Base-by-base conservation (phyloP, 2,113 vertebrate genomes). In the Odontesthes bonariensis region DNA sequence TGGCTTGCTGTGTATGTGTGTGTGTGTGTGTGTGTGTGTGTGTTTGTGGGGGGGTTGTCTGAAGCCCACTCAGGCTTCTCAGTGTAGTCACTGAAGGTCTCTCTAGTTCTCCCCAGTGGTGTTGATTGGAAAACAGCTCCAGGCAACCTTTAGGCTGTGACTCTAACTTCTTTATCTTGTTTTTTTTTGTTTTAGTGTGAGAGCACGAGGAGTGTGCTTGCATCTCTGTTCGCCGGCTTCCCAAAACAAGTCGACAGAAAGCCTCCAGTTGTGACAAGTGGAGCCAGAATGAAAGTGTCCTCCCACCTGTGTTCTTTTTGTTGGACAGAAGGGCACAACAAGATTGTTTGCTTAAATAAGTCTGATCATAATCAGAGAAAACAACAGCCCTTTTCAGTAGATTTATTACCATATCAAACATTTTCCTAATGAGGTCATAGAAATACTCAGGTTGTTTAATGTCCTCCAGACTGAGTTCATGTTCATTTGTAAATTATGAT, bases 101-200 rank as follows among this genome's bases (percentile, higher is more conserved):
- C 85, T 90, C 60, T 83, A 85, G 79, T 87, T 88, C 73, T 90
- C 84, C 87, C 87, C 75, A 73, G 81, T 83, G 90, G 74, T 23
- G 75, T 47, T 82, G 89, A 90, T 92, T 85, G 82, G 82, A 83
- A 91, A 92, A 91, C 86, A 86, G 90, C 92, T 90, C 62, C 79
- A 79, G 89, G 90, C 92, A 74, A 59, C 84, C 89, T 72, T 70
- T 56, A 73, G 88, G 90, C 88, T 71, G 53, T 66, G 75, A 72
- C 82, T 77, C 73, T 70, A 33, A 6, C 66, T 83, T 57, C 75
- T 87, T 85, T 61, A 75, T 85, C 56, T 35, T 52, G 3, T 87
- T 58, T 82, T 87, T 58, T 82, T 73, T 31, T 77, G 42, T 66
- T 22, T 62, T 51, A 52, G 38, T 59, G 23, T 60, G 53, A 35